Conservation (phyloP, 2,113 vertebrate genomes). For the Phalacrocorax carbo region DNA sequence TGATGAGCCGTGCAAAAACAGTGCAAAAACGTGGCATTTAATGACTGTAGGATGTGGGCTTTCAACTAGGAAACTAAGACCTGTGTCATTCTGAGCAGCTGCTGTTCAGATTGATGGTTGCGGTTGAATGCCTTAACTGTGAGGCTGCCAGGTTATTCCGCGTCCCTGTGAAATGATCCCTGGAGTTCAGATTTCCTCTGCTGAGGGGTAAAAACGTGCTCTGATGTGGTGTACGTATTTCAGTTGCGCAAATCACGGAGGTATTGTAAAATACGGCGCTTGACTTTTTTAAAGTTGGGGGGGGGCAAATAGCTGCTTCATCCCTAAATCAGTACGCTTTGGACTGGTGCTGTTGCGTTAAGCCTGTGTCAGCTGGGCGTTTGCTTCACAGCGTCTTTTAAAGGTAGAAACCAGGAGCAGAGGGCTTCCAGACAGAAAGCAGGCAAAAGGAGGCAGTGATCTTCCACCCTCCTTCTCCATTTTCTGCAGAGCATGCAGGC, state of each 20-base stretch:
- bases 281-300: slow-evolving; percentile 30
- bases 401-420: neutral
- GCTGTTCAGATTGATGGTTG: slow-evolving; percentile 29
- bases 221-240: neutral
- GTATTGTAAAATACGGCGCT: neutral
- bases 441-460: neutral
- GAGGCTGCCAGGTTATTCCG: slow-evolving; percentile 12
- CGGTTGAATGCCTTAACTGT: neutral
- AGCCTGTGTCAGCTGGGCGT: neutral
- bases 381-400: neutral
- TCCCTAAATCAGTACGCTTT: neutral
- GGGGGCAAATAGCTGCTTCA: slow-evolving; percentile 38
- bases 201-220: slow-evolving; percentile 24
- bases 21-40: neutral
- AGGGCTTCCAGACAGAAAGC: neutral
- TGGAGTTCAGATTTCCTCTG: slow-evolving; percentile 22
- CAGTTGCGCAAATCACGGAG: slow-evolving; percentile 41
- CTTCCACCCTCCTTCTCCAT: neutral
- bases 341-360: neutral
- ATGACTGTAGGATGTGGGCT: neutral
- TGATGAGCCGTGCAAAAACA: too few species aligned
- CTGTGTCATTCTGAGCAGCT: slow-evolving; percentile 21
- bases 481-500: neutral
- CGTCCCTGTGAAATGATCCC: neutral
- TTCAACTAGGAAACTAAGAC: neutral